Evolutionary conservation across 1,140 invertebrate genomes (phyloP).

Genomic region (Tachypleus tridentatus): DNA sequence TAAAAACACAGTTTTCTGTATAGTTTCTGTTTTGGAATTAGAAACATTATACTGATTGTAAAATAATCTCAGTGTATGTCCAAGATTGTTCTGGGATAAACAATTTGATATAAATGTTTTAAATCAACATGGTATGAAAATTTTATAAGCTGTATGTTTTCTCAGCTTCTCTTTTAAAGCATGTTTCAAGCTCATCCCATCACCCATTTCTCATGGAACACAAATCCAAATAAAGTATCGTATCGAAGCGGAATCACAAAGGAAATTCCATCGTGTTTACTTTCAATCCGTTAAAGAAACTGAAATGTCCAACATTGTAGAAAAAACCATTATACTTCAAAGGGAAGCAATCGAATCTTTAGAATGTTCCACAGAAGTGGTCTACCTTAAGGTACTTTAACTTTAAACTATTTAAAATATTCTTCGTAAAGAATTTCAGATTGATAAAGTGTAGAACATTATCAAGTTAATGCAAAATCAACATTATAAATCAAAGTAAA

Average conservation of each 20-base stretch:
- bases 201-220: constrained; percentile 10
- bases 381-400: constrained; percentile 54
- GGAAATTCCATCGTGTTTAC: constrained; percentile 68
- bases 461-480: no score
- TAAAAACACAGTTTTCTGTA: no score
- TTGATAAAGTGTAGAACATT: no score
- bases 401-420: no score
- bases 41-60: no score
- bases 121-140: no score
- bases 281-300: constrained; percentile 36
- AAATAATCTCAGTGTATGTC: no score
- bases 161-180: constrained; percentile 66
- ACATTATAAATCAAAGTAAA: no score
- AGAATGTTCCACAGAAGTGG: constrained; percentile 56
- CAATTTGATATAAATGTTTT: no score
- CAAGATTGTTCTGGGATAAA: no score
- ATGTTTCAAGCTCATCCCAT: constrained; percentile 63
- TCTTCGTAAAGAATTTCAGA: no score
- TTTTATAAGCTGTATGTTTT: constrained; percentile 14
- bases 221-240: constrained; percentile 52
- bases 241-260: constrained; percentile 71
- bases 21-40: no score
- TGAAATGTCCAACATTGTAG: constrained; percentile 32
- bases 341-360: constrained; percentile 19
- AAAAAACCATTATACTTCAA: constrained; percentile 27